phyloP scores from a whole-genome alignment of 2,113 vertebrate genomes.

The Trematocara zebra region DNA sequence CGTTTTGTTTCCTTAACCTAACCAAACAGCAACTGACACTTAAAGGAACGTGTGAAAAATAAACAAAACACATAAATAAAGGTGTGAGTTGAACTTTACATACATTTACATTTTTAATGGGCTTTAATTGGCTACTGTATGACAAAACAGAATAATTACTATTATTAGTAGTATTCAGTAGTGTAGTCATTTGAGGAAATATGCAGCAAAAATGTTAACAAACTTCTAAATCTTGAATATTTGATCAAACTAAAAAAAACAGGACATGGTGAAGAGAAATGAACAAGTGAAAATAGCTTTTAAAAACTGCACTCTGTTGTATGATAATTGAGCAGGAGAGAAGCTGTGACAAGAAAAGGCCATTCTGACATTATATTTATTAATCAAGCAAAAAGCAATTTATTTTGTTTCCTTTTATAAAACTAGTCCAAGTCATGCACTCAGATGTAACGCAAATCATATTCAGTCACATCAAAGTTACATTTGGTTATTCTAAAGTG shows the following conservation, averaged over 20 bases:
- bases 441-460: not conserved
- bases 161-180: not conserved
- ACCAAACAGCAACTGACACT: accelerated
- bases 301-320: not conserved
- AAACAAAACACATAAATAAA: accelerated
- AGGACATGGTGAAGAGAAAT: not conserved
- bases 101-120: not conserved
- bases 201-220: not conserved
- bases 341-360: not conserved
- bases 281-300: accelerated
- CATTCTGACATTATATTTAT: not conserved
- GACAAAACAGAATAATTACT: accelerated
- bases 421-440: not conserved
- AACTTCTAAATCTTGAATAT: not conserved
- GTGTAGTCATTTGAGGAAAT: not conserved
- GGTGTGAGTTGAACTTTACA: not conserved
- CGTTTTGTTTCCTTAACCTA: not conserved
- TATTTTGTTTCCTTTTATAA: not conserved
- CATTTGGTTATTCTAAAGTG: not conserved
- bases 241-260: not conserved
- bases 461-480: not conserved
- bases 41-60: not conserved
- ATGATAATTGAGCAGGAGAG: not conserved
- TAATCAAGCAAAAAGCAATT: not conserved
- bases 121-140: accelerated